These are phyloP conservation scores for Danio tinwini DNA, from an alignment of 2,797 vertebrate species.

Conservation along the genomic window DNA sequence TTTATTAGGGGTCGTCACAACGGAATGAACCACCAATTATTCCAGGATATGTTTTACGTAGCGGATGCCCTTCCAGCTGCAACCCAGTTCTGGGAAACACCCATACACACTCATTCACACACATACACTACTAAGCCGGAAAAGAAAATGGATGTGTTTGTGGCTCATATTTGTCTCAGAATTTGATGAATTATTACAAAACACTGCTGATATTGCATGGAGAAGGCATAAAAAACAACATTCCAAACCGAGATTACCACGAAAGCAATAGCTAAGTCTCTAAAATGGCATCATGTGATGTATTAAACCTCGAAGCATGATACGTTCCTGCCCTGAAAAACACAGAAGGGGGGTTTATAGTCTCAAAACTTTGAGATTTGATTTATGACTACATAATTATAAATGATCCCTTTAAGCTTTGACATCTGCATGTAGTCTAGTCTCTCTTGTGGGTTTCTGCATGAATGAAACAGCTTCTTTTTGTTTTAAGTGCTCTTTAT, in stretches of 20 bases:
- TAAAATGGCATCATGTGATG: conserved; percentile 33
- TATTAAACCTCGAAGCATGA: conserved; percentile 29
- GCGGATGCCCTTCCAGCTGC: too few relatives aligned
- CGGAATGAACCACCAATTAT: too few relatives aligned
- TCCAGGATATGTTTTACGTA: too few relatives aligned
- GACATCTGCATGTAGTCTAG: background rate
- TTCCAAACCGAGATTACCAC: background rate
- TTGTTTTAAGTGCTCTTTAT: conserved; percentile 50
- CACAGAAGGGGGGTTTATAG: background rate
- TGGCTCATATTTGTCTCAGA: background rate
- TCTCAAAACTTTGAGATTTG: conserved; percentile 15
- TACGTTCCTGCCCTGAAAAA: background rate
- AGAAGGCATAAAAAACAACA: background rate
- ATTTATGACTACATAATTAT: too few relatives aligned
- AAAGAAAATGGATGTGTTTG: too few relatives aligned
- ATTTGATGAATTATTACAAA: background rate
- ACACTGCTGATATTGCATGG: background rate
- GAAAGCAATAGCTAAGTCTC: conserved; percentile 18
- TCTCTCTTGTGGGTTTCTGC: background rate
- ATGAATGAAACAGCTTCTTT: conserved; percentile 49
- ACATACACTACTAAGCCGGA: too few relatives aligned
- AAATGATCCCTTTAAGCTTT: background rate
- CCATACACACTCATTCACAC: too few relatives aligned
- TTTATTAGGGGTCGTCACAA: too few relatives aligned
- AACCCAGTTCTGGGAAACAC: too few relatives aligned